Percentiles rank a stretch among this genome's conserved stretches.
phyloP scores from a whole-genome alignment of 2,797 vertebrate genomes.

The Spinus olivaceus region DNA sequence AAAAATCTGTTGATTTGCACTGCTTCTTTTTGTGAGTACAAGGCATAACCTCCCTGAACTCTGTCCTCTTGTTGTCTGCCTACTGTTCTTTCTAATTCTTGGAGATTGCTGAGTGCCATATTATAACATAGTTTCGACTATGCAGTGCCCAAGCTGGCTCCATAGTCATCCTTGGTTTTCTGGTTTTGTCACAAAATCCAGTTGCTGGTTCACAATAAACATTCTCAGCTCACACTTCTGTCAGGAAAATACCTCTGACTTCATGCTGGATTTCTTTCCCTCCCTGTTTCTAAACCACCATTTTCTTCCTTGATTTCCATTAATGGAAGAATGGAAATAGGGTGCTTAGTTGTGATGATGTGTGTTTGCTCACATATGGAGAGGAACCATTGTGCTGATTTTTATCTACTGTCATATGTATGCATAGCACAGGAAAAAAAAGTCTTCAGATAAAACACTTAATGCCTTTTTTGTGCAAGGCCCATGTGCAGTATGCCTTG shows the following conservation, averaged over 20 bases:
- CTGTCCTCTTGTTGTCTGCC: background rate
- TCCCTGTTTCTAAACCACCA: background rate
- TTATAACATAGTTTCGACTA: background rate
- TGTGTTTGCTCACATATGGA: background rate
- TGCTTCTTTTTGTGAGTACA: background rate
- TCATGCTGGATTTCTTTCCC: background rate
- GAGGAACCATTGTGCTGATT: background rate
- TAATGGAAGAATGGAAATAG: background rate
- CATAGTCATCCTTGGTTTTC: background rate
- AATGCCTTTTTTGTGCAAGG: slow-evolving; percentile 17
- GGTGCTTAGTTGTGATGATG: background rate
- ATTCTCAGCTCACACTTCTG: background rate
- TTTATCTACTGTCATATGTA: background rate
- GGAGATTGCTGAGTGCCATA: background rate
- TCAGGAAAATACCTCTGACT: background rate
- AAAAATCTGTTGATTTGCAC: background rate
- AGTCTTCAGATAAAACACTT: background rate
- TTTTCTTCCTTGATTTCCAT: background rate
- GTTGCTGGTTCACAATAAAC: background rate
- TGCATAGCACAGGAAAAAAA: background rate
- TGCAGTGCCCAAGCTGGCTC: background rate
- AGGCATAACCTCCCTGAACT: background rate
- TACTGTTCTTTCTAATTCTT: background rate
- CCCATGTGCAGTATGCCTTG: background rate
- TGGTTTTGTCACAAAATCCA: background rate